These are phyloP conservation scores for Philantomba maxwellii DNA, from an alignment of 2,113 vertebrate genomes.

Conservation along the genomic window DNA sequence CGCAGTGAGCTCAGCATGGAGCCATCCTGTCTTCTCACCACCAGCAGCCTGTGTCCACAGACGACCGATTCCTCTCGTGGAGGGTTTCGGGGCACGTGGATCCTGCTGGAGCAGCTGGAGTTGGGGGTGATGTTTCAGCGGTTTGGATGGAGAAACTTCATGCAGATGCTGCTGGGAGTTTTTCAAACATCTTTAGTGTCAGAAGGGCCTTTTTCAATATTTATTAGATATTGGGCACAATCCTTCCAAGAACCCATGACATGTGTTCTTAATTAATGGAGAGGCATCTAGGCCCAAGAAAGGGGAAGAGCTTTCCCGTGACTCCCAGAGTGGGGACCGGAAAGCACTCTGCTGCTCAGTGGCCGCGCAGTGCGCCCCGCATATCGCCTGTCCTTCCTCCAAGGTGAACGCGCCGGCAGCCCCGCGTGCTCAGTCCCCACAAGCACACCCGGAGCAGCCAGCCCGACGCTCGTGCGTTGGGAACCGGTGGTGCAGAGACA, in stretches of 20 bases:
- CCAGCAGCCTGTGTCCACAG: background rate
- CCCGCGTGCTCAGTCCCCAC: fast-evolving
- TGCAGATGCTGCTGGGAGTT: background rate
- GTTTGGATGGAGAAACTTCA: background rate
- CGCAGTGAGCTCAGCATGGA: background rate
- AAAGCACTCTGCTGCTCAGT: background rate
- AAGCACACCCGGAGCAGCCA: background rate
- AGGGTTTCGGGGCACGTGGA: background rate
- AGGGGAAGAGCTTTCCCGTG: background rate
- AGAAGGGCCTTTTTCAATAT: fast-evolving
- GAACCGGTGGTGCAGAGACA: fast-evolving
- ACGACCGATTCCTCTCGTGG: background rate
- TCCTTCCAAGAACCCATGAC: background rate
- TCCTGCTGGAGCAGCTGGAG: too few species aligned
- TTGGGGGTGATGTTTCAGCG: too few species aligned
- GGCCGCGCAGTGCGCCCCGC: background rate
- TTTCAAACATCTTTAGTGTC: background rate
- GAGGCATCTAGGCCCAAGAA: background rate
- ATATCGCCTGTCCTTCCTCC: background rate
- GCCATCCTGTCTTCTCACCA: background rate
- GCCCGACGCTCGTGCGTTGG: fast-evolving
- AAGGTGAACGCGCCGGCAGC: background rate
- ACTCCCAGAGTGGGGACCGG: background rate
- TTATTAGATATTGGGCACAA: background rate
- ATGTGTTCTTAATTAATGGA: background rate